These are phyloP conservation scores for Argentina silus DNA, from an alignment of 2,797 vertebrate species.

Conservation along the genomic window DNA sequence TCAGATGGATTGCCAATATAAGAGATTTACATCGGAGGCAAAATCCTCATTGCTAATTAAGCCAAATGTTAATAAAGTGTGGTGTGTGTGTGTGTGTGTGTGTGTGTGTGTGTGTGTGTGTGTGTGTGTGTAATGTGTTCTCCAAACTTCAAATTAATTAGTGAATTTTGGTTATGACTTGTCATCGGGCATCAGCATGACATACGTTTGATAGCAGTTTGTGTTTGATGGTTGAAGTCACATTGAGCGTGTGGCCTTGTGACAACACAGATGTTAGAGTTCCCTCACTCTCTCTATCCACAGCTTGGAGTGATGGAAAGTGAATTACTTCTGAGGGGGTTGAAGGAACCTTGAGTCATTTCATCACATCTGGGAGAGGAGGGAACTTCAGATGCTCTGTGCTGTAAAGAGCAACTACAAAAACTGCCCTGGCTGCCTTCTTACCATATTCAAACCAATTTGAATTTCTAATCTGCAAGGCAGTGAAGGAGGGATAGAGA, in stretches of 20 bases:
- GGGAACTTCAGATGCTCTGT: slow-evolving; percentile 2
- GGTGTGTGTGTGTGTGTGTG: slow-evolving; percentile 12
- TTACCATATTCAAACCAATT: slow-evolving; percentile 40
- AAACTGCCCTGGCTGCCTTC: slow-evolving; percentile 18
- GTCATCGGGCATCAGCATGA: background rate
- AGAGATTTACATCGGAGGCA: slow-evolving; percentile 41
- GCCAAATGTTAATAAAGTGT: slow-evolving; percentile 27
- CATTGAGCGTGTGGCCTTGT: background rate
- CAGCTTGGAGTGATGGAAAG: slow-evolving; percentile 25
- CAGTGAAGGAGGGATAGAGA: slow-evolving; percentile 12
- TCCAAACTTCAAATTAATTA: slow-evolving; percentile 21
- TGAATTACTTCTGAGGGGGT: slow-evolving; percentile 31
- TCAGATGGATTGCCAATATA: slow-evolving; percentile 44
- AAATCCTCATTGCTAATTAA: slow-evolving; percentile 30
- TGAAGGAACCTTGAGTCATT: slow-evolving; percentile 12
- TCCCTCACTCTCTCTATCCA: background rate
- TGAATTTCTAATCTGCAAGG: slow-evolving; percentile 51
- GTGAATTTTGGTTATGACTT: slow-evolving; percentile 6
- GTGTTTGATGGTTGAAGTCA: slow-evolving; percentile 7
- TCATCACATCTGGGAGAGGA: slow-evolving; percentile 16
- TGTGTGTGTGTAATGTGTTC: slow-evolving; percentile 17
- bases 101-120: background rate
- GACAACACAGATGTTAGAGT: slow-evolving; percentile 35
- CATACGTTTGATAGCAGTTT: slow-evolving; percentile 10
- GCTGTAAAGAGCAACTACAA: slow-evolving; percentile 11